Base-by-base conservation (phyloP, 2,888 invertebrate genomes). In the Protodeltote pygarga region DNA sequence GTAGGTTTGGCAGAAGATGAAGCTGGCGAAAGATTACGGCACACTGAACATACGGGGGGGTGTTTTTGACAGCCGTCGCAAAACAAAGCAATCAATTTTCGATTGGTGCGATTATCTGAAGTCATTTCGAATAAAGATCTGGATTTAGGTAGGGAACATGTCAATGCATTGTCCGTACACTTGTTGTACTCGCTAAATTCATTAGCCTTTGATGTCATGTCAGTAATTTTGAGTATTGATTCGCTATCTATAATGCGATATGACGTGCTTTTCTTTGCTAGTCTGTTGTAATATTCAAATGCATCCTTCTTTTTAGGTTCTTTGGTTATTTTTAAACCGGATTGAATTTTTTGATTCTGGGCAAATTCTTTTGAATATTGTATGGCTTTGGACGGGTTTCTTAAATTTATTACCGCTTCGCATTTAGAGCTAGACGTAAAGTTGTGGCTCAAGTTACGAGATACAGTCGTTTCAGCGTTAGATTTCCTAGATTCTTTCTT, bases 221-320 rank as follows among this genome's bases (percentile, higher is more conserved):
- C 87, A 16, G 90, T 90, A 3, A 89, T 84, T 75, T 72, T 81
- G 0, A 91, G 61, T 39, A 91, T 61, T 1, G 84, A 79, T 73
- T 91, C 90, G 47, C 91, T 91, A 0, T 88, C 87, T 27, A 91
- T 88, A 8, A 87, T 65, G 10, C 79, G 76, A 54, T 86, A 89
- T 11, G 91, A 90, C 10, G 80, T 78, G 52, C 83, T 85, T 62
- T 75, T 85, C 46, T 77, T 81, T 32, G 71, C 74, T 0, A 83
- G 58, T 45, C 66, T 73, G 24, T 63, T 69, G 21, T 73, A 74
- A 25, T 71, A 64, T 5, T 81, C 78, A 14, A 59, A 42, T 0
- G 37, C 32, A 16, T 75, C 67, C 25, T 65, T 71, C 25, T 54
- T 79, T 32, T 75, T 83, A 2, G 77, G 71, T 35, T 71, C 72